Conservation (phyloP, 2,113 vertebrate species). For the Leucopternis melanops region DNA sequence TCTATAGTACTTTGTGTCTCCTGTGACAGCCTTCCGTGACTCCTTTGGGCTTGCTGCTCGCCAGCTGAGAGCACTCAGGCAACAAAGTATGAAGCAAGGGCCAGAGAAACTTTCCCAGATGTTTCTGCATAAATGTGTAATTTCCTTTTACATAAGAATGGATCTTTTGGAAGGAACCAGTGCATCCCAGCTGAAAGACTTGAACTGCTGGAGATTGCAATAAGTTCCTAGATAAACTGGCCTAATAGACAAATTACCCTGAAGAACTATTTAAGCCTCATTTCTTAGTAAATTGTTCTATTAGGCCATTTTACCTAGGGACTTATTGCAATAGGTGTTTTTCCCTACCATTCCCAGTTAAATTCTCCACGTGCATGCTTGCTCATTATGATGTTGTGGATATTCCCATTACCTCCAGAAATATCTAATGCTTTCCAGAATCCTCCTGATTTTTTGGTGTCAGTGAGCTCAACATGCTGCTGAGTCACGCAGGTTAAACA, state of each 20-base stretch:
- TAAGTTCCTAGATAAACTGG: background rate
- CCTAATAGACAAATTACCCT: background rate
- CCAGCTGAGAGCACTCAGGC: background rate
- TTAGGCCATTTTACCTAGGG: background rate
- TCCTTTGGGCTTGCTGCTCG: background rate
- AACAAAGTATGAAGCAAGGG: background rate
- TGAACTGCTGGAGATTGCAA: background rate
- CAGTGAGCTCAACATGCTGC: rapidly evolving
- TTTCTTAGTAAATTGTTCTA: background rate
- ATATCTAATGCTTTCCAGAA: background rate
- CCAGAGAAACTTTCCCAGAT: background rate
- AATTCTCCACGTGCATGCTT: background rate
- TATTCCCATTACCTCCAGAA: background rate
- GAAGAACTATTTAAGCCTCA: background rate
- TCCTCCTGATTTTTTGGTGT: background rate
- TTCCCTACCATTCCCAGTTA: background rate
- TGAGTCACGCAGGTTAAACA: background rate
- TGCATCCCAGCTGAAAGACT: background rate
- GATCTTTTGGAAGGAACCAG: background rate
- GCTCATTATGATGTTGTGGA: background rate
- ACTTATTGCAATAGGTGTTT: background rate
- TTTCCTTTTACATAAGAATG: background rate
- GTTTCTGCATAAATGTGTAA: background rate
- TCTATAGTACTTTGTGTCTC: background rate
- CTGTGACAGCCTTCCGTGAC: background rate